A percentile compares a stretch with the other conserved stretches of the same genome.
Conservation (phyloP, 2,113 vertebrate species). For the Fulmarus glacialis region DNA sequence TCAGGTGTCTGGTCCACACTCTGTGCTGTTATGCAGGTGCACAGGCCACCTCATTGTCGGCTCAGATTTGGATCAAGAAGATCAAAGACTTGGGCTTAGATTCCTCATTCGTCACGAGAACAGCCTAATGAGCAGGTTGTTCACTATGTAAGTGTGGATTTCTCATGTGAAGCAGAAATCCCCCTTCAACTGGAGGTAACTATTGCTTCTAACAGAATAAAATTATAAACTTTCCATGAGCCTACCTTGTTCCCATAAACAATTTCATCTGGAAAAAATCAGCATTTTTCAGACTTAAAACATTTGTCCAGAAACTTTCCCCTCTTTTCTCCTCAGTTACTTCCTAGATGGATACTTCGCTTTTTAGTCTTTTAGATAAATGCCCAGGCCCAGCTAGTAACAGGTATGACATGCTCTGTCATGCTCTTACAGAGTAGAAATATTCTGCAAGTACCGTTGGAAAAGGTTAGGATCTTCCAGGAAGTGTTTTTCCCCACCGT, state of each 20-base stretch:
- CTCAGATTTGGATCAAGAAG: background rate
- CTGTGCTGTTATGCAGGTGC: background rate
- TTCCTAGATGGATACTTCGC: background rate
- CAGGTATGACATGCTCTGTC: background rate
- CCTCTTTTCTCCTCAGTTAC: background rate
- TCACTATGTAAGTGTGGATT: background rate
- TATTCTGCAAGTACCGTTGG: background rate
- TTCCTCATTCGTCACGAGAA: background rate
- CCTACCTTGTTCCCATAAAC: background rate
- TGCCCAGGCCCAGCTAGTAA: background rate
- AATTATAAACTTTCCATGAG: background rate
- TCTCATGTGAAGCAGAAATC: background rate
- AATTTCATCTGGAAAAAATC: background rate
- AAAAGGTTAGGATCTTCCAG: slow-evolving; percentile 10
- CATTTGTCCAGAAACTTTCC: background rate
- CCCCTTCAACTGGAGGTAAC: background rate
- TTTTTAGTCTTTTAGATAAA: background rate
- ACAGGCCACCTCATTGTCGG: background rate
- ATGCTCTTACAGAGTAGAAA: background rate
- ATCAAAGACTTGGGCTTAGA: background rate
- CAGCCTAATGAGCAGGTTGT: background rate
- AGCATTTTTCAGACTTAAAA: background rate
- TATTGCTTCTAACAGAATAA: background rate
- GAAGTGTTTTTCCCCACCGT: background rate
- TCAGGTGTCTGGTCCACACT: background rate